Evolutionary conservation across 2,888 invertebrate species (phyloP), one percentile per base, ranked within the genome.

Genomic region (Hirudinaria manillensis): DNA sequence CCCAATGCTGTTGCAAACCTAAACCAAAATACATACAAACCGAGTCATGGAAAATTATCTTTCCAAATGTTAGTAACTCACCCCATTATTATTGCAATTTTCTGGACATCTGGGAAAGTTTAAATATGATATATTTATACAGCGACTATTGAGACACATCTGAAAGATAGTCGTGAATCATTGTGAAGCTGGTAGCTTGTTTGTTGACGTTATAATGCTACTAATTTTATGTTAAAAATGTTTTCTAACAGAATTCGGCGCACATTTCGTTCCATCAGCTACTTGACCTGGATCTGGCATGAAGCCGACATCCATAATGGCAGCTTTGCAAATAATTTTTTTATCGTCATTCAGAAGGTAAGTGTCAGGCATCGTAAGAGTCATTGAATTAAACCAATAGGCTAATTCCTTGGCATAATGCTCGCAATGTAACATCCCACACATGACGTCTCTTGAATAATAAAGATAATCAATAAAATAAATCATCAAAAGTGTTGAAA

Each of bases 391-490:
- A 65, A 81, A 80, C 84, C 84, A 84, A 77, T 84, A 84, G 83
- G 83, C 83, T 6, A 98, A 88, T 34, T 92, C 89, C 84, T 98
- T 98, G 85, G 94, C 95, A 77, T 93, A 88, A 83, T 97, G 95
- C 13, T 90, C 32, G 27, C 72, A 72, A 45, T 72, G 72, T n/a
- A 72, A n/a, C 24, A 53, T 72, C 2, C 72, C 72, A 72, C 72
- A 72, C 72, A 45, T 51, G 3, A 72, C 72, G 55, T 72, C 55
- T n/a, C 72, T 72, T 24, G n/a, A 61, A 16, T 27, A 61, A 61
- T 45, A 45, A 45, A 45, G 16, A 45, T 45, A 45, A 10, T 16
- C 1, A 45, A n/a, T n/a, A 45, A 45, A 45, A 45, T 38, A 38
- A 38, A 38, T 38, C 45, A 45, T 45, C 13, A 45, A 45, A 16